Evolutionary conservation across 2,888 invertebrate genomes (phyloP).

Genomic region (Platycheirus rosarum): DNA sequence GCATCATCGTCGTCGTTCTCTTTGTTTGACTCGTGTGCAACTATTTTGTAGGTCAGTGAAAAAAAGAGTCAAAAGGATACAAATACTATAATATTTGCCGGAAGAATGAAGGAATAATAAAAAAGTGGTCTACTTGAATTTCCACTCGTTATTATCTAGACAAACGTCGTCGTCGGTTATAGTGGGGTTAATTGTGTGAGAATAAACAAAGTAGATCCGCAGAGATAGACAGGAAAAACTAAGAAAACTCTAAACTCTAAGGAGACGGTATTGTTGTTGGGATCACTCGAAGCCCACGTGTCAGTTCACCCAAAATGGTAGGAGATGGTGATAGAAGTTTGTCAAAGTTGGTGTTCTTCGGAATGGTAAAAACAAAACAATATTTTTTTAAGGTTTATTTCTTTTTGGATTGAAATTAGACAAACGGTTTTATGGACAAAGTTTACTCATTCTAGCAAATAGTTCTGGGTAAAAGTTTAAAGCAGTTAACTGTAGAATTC

Average conservation of each 20-base stretch:
- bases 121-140: constrained; percentile 20
- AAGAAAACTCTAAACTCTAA: constrained; percentile 1
- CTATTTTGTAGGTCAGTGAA: constrained; percentile 33
- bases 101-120: neutral
- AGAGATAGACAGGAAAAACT: neutral
- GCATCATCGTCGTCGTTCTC: constrained; percentile 3
- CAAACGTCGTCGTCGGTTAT: constrained; percentile 1
- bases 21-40: constrained; percentile 10
- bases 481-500: too few species aligned
- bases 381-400: too few species aligned
- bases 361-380: too few species aligned
- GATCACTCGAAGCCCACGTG: neutral
- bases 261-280: neutral
- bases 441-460: too few species aligned
- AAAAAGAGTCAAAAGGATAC: constrained; percentile 25
- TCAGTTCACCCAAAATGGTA: neutral
- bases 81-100: constrained; percentile 18
- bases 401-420: too few species aligned
- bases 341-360: too few species aligned
- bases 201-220: constrained; percentile 2
- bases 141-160: constrained; percentile 5
- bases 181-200: constrained; percentile 29
- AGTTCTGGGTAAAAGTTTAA: too few species aligned
- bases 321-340: too few species aligned
- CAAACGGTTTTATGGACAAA: too few species aligned